Evolutionary conservation across 2,113 vertebrate genomes (phyloP).

Genomic region (Menura novaehollandiae): DNA sequence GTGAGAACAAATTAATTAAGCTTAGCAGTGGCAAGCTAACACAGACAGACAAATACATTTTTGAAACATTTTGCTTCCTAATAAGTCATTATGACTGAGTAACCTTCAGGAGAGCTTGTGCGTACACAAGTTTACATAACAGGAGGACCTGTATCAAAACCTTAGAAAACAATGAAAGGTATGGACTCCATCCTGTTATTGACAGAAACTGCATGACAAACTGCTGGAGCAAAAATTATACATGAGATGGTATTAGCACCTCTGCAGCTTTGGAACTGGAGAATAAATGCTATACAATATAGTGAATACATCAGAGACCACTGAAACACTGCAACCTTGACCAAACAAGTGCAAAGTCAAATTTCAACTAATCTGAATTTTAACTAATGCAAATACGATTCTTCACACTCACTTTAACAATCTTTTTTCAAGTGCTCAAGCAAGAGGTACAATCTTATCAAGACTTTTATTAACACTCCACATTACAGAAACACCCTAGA

Average conservation of each 20-base stretch:
- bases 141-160: not conserved
- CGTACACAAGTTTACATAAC: not conserved
- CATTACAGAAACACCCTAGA: not conserved
- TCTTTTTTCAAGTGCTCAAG: not conserved
- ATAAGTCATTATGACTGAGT: not conserved
- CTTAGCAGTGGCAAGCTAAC: not conserved
- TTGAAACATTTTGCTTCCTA: not conserved
- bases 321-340: not conserved
- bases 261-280: not conserved
- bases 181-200: not conserved
- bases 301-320: not conserved
- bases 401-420: not conserved
- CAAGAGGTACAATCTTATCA: not conserved
- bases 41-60: not conserved
- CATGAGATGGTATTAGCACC: not conserved
- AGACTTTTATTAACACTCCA: not conserved
- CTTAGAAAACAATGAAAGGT: not conserved
- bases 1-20: not conserved
- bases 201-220: not conserved
- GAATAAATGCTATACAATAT: not conserved
- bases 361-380: not conserved
- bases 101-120: not conserved
- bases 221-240: not conserved
- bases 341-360: not conserved
- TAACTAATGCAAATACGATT: not conserved